Base-by-base conservation (phyloP, 2,797 vertebrate genomes). In the Molossus alvarezi region DNA sequence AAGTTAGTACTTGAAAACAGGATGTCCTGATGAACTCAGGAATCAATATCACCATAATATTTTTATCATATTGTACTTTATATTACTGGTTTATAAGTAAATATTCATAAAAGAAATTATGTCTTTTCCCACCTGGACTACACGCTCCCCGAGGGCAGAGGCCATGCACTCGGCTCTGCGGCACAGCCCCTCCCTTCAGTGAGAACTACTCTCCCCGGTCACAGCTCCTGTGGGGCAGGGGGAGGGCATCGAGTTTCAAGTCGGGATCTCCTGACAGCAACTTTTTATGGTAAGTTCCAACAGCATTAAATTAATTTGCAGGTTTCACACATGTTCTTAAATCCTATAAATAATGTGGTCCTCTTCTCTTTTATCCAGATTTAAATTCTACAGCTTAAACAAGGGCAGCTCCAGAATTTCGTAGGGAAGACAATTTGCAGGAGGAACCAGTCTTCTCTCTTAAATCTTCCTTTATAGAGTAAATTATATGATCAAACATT, bases 101-200 rank as follows among this genome's bases (percentile, higher is more conserved):
- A 29, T 0, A 11, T 12, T 72, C 67, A 45, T 3, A 21, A 75
- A 72, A 33, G 14, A 33, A 67, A 37, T 17, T n/a, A 62, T 14
- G 48, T 58, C 10, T 33, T 41, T 72, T 12, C 29, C 51, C 65
- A 85, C 12, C 65, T 3, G 9, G 27, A 71, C 41, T 2, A 55
- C 45, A n/a, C 3, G 11, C 5, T 73, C 75, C 75, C 14, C 5
- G n/a, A 18, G 20, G 71, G 11, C 15, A 5, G 57, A 73, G 11
- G 41, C 57, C 9, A 13, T 0, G 6, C 0, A 1, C n/a, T 51
- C n/a, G 29, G 14, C 21, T 18, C 51, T 11, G 15, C 2, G 1
- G 58, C 45, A 53, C 6, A 60, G 53, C 1, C n/a, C 48, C 15
- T 67, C 17, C 10, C 58, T 1, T 1, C 17, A 25, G 25, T 3